phyloP scores from a whole-genome alignment of 2,113 vertebrate species.

The Platysteira castanea region DNA sequence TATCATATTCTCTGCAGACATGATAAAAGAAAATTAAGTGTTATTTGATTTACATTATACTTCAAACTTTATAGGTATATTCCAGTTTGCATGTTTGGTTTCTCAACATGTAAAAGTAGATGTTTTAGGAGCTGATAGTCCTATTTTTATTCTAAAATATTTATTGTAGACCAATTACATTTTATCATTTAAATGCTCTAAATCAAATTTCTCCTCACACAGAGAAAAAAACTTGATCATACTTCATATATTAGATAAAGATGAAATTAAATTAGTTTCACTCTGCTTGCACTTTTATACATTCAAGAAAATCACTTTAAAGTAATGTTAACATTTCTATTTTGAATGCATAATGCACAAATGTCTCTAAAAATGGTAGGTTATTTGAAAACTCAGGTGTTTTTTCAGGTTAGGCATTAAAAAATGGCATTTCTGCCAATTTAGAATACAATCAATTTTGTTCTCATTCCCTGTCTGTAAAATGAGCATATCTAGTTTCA shows the following conservation, averaged over 20 bases:
- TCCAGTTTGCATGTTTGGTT: background rate
- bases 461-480: background rate
- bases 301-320: background rate
- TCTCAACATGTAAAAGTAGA: background rate
- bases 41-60: background rate
- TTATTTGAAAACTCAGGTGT: background rate
- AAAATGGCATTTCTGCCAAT: background rate
- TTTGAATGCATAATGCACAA: background rate
- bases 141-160: background rate
- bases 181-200: background rate
- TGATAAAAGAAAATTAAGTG: background rate
- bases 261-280: background rate
- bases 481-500: background rate
- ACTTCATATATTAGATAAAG: background rate
- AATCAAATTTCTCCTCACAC: background rate
- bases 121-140: background rate
- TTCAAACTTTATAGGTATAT: background rate
- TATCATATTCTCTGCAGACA: background rate
- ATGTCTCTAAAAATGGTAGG: background rate
- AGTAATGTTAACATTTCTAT: background rate
- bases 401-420: background rate
- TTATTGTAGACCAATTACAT: background rate
- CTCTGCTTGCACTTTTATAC: background rate
- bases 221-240: background rate
- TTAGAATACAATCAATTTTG: background rate